phyloP scores from a whole-genome alignment of 1,140 invertebrate genomes.

The Drosophila navojoa region DNA sequence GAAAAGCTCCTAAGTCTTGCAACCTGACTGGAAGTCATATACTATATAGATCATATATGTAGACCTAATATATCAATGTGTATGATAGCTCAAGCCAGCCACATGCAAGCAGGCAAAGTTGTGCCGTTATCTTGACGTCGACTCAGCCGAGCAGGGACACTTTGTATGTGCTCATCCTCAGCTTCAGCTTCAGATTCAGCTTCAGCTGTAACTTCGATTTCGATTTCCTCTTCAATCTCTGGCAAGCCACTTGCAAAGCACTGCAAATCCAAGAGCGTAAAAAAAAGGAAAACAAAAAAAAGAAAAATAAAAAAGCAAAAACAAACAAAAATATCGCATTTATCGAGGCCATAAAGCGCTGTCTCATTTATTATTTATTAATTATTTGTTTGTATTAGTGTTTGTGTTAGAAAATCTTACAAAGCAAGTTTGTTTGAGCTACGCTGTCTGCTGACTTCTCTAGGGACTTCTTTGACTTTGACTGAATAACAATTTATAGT shows the following conservation, averaged over 20 bases:
- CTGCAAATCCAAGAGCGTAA: conserved; percentile 54
- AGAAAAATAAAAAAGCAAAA: conserved; percentile 6
- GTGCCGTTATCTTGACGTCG: conserved; percentile 41
- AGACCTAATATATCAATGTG: background rate
- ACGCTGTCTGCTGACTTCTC: too few species aligned
- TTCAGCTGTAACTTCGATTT: conserved; percentile 2
- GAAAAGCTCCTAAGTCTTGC: conserved; percentile 5
- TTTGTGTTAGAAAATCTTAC: background rate
- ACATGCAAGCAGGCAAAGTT: conserved; percentile 65
- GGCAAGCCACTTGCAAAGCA: conserved; percentile 65
- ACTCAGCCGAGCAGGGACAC: conserved; percentile 22
- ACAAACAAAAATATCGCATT: background rate
- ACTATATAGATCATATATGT: conserved; percentile 4
- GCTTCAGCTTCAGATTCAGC: conserved; percentile 5
- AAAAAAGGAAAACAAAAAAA: conserved; percentile 16
- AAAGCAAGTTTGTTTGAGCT: background rate
- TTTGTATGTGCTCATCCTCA: conserved; percentile 36
- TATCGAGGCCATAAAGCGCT: background rate
- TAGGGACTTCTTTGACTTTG: too few species aligned
- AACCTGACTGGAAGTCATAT: conserved; percentile 4
- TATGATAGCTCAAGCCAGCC: conserved; percentile 54
- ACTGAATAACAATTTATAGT: too few species aligned
- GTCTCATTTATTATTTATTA: background rate
- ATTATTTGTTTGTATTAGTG: background rate
- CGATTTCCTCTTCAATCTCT: conserved; percentile 20